These are phyloP conservation scores for Mionectes macconnelli DNA, from an alignment of 2,113 vertebrate genomes.

Conservation along the genomic window DNA sequence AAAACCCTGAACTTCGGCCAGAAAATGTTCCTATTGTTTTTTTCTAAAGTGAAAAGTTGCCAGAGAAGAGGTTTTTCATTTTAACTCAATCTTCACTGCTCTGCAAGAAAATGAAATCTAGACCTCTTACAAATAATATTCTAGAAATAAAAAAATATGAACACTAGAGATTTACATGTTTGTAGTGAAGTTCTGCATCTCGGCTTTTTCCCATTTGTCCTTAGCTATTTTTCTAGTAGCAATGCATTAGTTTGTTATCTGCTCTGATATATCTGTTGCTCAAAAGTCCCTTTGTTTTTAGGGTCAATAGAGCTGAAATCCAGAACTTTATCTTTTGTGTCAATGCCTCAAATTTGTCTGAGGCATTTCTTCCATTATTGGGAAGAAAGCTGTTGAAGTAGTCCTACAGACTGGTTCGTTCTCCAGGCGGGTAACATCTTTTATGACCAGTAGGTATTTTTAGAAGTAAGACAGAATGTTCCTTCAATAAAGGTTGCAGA, in stretches of 20 bases:
- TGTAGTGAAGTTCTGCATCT: not conserved
- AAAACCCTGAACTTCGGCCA: not conserved
- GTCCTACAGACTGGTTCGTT: not conserved
- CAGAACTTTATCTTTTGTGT: not conserved
- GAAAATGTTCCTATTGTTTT: conserved; percentile 31
- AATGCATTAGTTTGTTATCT: not conserved
- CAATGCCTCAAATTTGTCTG: not conserved
- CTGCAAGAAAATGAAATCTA: not conserved
- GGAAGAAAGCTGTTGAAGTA: conserved; percentile 1
- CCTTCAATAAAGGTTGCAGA: conserved; percentile 2
- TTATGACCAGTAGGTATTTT: conserved; percentile 31
- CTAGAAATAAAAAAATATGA: not conserved
- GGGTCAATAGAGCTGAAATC: not conserved
- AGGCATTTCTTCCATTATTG: conserved; percentile 5
- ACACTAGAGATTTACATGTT: not conserved
- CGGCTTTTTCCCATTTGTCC: not conserved
- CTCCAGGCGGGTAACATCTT: conserved; percentile 1
- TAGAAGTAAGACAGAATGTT: conserved; percentile 57
- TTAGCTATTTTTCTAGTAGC: not conserved
- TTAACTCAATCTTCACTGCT: not conserved
- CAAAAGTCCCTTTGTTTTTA: not conserved
- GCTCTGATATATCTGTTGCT: not conserved
- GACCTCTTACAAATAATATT: not conserved
- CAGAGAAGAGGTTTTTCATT: conserved; percentile 6
- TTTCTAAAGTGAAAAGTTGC: not conserved